These are phyloP conservation scores for Caenorhabditis brenneri DNA, from an alignment of 1,140 invertebrate species.

Conservation along the genomic window DNA sequence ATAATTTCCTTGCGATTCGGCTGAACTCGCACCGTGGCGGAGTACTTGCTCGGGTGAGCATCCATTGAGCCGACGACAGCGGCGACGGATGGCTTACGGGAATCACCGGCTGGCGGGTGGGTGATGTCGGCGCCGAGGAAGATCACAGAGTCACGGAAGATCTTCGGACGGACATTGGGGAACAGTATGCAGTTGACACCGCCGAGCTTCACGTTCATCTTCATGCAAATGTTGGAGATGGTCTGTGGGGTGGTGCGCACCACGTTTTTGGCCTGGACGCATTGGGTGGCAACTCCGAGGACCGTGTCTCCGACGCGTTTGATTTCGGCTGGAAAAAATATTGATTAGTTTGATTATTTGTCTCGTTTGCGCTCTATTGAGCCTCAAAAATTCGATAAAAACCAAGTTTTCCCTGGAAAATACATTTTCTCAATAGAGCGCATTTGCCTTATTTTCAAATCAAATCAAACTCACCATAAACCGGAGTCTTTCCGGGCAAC, in stretches of 20 bases:
- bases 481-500: conserved; percentile 97
- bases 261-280: conserved; percentile 99
- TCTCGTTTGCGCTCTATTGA: too few relatives aligned
- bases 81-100: conserved; percentile 70
- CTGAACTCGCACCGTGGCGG: conserved; percentile 96
- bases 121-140: conserved; percentile 99
- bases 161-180: conserved; percentile 77
- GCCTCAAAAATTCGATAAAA: too few relatives aligned
- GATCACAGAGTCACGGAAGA: conserved; percentile 97
- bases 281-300: conserved; percentile 98
- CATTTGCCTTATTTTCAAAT: neutral
- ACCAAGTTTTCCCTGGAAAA: too few relatives aligned
- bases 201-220: conserved; percentile 99
- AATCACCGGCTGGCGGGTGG: conserved; percentile 93
- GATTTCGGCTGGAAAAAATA: conserved; percentile 83
- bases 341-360: neutral
- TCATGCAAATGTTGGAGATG: conserved; percentile 96
- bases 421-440: too few relatives aligned
- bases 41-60: conserved; percentile 94
- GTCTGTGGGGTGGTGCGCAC: conserved; percentile 99
- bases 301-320: conserved; percentile 98
- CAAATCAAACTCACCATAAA: conserved; percentile 83
- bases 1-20: conserved; percentile 98
- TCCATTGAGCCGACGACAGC: conserved; percentile 96
- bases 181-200: conserved; percentile 99